Evolutionary conservation across 2,888 invertebrate genomes (phyloP), one percentile per base, ranked within the genome.

Genomic region (Acrocera orbiculus): DNA sequence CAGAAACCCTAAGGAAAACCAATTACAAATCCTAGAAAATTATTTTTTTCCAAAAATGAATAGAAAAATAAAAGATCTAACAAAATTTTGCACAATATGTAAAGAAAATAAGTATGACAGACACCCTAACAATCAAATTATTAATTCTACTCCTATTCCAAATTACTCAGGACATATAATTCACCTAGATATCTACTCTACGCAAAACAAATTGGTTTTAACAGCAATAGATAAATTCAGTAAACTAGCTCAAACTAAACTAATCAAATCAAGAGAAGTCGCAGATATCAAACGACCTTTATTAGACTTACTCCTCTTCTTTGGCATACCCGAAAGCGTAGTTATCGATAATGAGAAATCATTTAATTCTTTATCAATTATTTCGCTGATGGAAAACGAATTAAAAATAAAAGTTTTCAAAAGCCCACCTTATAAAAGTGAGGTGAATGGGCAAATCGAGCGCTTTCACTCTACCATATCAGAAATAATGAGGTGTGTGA

Each of bases 401-500:
- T 30, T 46, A 2, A 31, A 34, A 11, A 40, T 45, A n/a, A 27
- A 37, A 27, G 25, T 42, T 10, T 36, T 32, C 14, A 42, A 20
- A 4, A 39, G 35, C 14, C 42, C 42, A 8, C 37, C 40, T 11
- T 38, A 41, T 31, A 38, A 32, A 20, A 39, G 38, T 14, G 33
- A 36, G 35, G 31, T 32, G 5, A 44, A 42, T 28, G 41, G 40
- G 2, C 38, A 40, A 23, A 34, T 41, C 5, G 42, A 41, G 27
- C 32, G 41, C 8, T 39, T 44, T 17, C 40, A 42, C 25, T 43
- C 39, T 9, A 42, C 44, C 5, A 27, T 42, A 5, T 17, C 34
- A 2, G 40, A 42, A 31, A 43, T 44, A 15, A 37, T 42, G 37
- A 32, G 44, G 22, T 42, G 41, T 23, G 27, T 41, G 3, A 40